Evolutionary conservation across 2,888 invertebrate genomes (phyloP), one percentile per base, ranked within the genome.

Genomic region (Lycocerus yunnanus): DNA sequence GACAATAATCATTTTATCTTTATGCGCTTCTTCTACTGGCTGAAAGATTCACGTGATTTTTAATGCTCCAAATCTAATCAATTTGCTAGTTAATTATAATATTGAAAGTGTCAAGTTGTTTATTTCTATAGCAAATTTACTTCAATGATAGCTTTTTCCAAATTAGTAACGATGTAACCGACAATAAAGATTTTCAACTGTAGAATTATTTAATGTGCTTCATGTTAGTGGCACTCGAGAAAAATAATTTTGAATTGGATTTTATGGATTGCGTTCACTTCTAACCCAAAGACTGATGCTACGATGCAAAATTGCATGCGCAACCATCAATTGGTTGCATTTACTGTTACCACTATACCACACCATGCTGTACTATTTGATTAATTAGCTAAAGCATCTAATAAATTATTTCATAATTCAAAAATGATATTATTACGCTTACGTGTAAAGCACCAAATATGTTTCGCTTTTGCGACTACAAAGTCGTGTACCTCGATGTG

Each of bases 401-500:
- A 43, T 43, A 43, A 43, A n/a, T 43, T n/a, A n/a, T 43, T n/a
- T n/a, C n/a, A 43, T 43, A n/a, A n/a, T 43, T n/a, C 1, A 1
- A 43, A 43, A n/a, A n/a, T 43, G n/a, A 43, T 63, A 63, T 63
- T 63, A 18, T 63, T 63, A 63, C 10, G 61, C 16, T 63, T 63
- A 63, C 61, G 61, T 63, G 61, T 63, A 18, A 20, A 61, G 20
- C 9, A 63, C 16, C 13, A 14, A 63, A 63, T 20, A 63, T 63
- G 43, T 43, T 43, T 60, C 58, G 59, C 27, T 69, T 73, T 73
- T 69, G 73, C 66, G 21, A 59, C 69, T 65, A 43, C 43, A 73
- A 15, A 73, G 73, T 69, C 73, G 60, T 70, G 70, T 73, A 70
- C 59, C 71, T 67, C 70, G 18, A 72, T 24, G 69, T 75, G 79